These are phyloP conservation scores for Polydrusus pterygomalis DNA, from an alignment of 2,888 invertebrate genomes.

Conservation along the genomic window DNA sequence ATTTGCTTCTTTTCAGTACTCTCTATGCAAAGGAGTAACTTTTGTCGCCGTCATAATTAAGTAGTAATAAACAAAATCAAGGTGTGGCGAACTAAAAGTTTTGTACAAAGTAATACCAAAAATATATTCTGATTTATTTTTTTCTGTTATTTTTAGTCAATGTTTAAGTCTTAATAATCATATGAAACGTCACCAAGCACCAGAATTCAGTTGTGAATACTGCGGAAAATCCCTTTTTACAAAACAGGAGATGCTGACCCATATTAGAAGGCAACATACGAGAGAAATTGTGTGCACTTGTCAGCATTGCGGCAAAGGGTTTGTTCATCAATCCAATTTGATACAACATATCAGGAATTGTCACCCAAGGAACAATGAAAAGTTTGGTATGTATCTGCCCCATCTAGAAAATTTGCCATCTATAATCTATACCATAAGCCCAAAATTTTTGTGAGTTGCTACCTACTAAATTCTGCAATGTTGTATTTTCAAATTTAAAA, in stretches of 20 bases:
- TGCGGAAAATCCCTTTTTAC: slow-evolving; percentile 15
- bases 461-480: no score
- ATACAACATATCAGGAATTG: slow-evolving; percentile 19
- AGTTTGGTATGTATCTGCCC: slow-evolving; percentile 4
- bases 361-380: slow-evolving; percentile 5
- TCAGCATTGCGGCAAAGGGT: slow-evolving; percentile 22
- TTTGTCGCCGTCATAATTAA: no score
- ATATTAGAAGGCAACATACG: slow-evolving; percentile 9
- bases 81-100: no score
- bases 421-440: background rate
- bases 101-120: no score
- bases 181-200: slow-evolving; percentile 14
- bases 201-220: slow-evolving; percentile 19
- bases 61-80: no score
- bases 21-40: no score
- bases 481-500: no score
- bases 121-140: no score
- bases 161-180: slow-evolving; percentile 2
- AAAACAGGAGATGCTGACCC: slow-evolving; percentile 20
- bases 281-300: slow-evolving; percentile 13
- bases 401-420: background rate
- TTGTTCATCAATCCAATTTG: slow-evolving; percentile 9
- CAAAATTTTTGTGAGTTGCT: no score
- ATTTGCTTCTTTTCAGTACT: background rate
- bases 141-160: slow-evolving; percentile 1